Evolutionary conservation across 2,797 vertebrate species (phyloP), one percentile per base, ranked within the genome.

Genomic region (Furcifer pardalis): DNA sequence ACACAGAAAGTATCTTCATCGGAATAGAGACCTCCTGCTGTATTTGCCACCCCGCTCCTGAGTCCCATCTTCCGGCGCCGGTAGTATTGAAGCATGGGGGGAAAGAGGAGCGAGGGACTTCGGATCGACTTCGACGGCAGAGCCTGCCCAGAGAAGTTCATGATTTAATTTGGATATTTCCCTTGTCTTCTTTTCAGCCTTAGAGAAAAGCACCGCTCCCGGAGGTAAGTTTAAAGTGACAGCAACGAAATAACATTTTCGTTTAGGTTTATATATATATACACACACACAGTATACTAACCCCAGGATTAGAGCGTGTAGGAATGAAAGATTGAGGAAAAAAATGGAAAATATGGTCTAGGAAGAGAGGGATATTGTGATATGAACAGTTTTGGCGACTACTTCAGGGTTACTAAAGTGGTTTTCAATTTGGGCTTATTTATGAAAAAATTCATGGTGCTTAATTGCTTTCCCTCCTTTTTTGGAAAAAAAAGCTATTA

Each of bases 161-260:
- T 27, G 2, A 13, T 68, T 59, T 66, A 25, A 80, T 17, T 12
- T 9, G 56, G 40, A 37, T 13, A 2, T 4, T 6, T 9, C 37
- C 19, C 12, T 10, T 5, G 12, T 46, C 3, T 35, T 32, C 30
- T 7, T n/a, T n/a, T 60, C 30, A 30, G 44, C 21, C 15, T 25
- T 17, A 44, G 49, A 79, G 42, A 49, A 40, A n/a, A 1, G 35
- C 40, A 63, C 25, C 68, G 69, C 35, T 35, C 21, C 21, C 23
- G 19, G 60, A 81, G 84, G 84, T 85, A 65, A 80, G 83, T 62
- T 60, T 46, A 27, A 21, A 42, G 9, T 27, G 12, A 42, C 35
- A 2, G 21, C 2, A 15, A 5, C 12, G 15, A 6, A 12, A 2
- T 2, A 62, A 30, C 23, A 81, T 12, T 4, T n/a, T 35, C 40